Evolutionary conservation across 2,797 vertebrate genomes (phyloP), one percentile per base, ranked within the genome.

Genomic region (Furcifer pardalis): DNA sequence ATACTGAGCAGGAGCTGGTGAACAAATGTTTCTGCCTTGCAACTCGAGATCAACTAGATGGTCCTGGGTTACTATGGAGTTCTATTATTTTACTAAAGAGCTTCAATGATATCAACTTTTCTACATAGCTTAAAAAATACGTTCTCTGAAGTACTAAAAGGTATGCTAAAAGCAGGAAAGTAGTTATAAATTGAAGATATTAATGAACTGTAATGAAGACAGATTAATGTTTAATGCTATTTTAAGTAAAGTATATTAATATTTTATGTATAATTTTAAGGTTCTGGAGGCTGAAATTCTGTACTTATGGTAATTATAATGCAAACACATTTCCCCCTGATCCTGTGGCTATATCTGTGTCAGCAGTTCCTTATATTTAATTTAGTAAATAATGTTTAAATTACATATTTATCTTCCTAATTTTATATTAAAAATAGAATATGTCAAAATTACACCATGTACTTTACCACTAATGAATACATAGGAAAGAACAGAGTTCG

Each of bases 171-270:
- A 88, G 86, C 13, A 90, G 89, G 84, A 83, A 35, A 83, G 75
- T 79, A 66, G 56, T 82, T 91, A 93, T 89, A 92, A 89, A 88
- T 83, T 86, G 84, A 87, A 93, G 86, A 91, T 93, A 91, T 90
- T 93, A 93, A 92, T 90, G 79, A 93, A 60, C 69, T 0, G 0
- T 89, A 93, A 93, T 92, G 81, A 92, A 84, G 42, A 87, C 76
- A 0, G 44, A 93, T 94, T 86, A 1, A 93, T 90, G 88, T 93
- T 94, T 93, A 91, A 94, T 92, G 87, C 77, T 86, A 92, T 92
- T 93, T 94, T 91, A 94, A 94, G 86, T 94, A 88, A 93, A 94
- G 92, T 75, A 78, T 90, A 90, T 92, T 87, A 93, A 93, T 92
- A 91, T 82, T 94, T 93, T 89, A 93, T 92, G 27, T 85, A 79